Evolutionary conservation across 2,113 vertebrate genomes (phyloP), one percentile per base, ranked within the genome.

Genomic region (Sapajus apella): DNA sequence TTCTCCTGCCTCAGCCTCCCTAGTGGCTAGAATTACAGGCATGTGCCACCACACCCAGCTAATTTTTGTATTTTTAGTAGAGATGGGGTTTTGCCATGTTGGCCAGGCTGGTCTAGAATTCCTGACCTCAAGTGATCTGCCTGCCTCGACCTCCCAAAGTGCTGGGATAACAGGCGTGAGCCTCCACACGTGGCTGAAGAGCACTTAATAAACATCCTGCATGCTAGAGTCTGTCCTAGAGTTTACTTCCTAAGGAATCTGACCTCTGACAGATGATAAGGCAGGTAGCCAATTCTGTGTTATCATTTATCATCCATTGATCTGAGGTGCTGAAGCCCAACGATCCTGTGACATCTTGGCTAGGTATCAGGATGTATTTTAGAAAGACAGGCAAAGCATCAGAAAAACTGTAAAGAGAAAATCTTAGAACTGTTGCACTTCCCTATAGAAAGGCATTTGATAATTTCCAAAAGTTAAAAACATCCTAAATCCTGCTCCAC

Each of bases 381-480:
- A 96, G 72, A 87, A 87, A 91, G 58, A 66, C 21, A 72, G 64
- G 10, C 10, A 96, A 88, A 90, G 21, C 47, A 90, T 81, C 68
- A 70, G 43, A 83, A 96, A 87, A 91, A 94, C 40, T 82, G 9
- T 17, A 72, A 95, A 89, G 16, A 52, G 11, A 21, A 97, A 72
- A 86, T 58, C 50, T n/a, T 50, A 90, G 43, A 82, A 23, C 8
- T 45, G 10, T 85, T 30, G 14, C 37, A 76, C 32, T 95, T 93
- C n/a, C 40, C 58, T 2, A 18, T 40, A 88, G 83, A 75, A 61
- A 80, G 55, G 40, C 43, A 52, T 96, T 90, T 82, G 50, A 84
- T 91, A 66, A 47, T 90, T 96, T 95, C 43, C 37, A 85, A 76
- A 76, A 27, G 40, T 93, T 72, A 73, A 87, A 95, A 95, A 35